These are phyloP conservation scores for Cyprinodon tularosa DNA, from an alignment of 2,113 vertebrate genomes.

Conservation along the genomic window DNA sequence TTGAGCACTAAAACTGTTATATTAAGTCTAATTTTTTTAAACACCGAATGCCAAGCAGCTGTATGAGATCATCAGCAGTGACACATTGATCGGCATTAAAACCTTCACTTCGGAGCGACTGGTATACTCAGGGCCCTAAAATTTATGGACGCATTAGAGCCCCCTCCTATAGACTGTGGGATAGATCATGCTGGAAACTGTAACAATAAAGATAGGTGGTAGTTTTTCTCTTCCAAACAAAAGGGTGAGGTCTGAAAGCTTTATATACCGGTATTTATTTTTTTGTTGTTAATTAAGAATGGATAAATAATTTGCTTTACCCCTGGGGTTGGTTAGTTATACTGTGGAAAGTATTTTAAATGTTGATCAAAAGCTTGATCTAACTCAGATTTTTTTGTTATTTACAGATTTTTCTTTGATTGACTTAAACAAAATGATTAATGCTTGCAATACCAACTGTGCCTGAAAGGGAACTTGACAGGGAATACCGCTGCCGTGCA, in stretches of 20 bases:
- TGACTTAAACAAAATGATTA: constrained; percentile 33
- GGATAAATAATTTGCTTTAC: constrained; percentile 26
- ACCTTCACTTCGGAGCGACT: constrained; percentile 60
- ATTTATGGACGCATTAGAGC: constrained; percentile 77
- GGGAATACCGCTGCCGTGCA: constrained; percentile 61
- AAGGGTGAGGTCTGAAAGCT: constrained; percentile 19
- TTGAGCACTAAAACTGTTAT: constrained; percentile 24
- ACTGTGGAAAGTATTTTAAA: not conserved
- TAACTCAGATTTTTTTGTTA: not conserved
- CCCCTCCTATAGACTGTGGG: constrained; percentile 50
- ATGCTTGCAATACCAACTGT: constrained; percentile 46
- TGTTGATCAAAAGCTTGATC: not conserved
- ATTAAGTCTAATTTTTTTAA: constrained; percentile 28
- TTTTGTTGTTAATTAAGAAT: constrained; percentile 57
- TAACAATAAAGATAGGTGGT: constrained; percentile 55
- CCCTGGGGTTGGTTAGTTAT: not conserved
- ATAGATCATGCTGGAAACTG: constrained; percentile 70
- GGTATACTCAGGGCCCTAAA: constrained; percentile 24
- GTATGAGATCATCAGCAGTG: constrained; percentile 70
- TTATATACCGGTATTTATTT: constrained; percentile 35
- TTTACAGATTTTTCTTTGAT: constrained; percentile 12
- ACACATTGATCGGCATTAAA: constrained; percentile 75
- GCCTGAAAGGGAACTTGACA: constrained; percentile 74
- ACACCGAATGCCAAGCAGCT: constrained; percentile 24
- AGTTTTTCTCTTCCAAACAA: constrained; percentile 36